A percentile compares a stretch with the other conserved stretches of the same genome.
These are phyloP conservation scores for Andrena camellia DNA, from an alignment of 2,888 invertebrate genomes.

Conservation along the genomic window DNA sequence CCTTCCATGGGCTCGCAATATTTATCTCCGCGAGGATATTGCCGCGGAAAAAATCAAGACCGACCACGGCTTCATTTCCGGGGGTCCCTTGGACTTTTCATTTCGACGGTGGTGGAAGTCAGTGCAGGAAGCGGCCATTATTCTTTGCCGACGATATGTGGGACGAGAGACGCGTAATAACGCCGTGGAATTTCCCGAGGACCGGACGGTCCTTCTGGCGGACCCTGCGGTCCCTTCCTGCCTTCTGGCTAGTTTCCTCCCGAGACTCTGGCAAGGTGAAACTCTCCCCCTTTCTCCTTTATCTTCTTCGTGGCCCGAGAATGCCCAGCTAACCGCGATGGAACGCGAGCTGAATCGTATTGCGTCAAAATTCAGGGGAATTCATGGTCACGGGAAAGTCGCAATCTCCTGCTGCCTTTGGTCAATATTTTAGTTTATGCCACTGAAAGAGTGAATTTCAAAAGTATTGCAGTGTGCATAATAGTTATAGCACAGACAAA, in stretches of 20 bases:
- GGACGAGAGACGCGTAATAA: slow-evolving; percentile 77
- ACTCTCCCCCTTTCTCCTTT: slow-evolving; percentile 25
- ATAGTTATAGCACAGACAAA: too few relatives aligned
- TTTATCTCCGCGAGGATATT: slow-evolving; percentile 43
- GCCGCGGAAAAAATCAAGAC: slow-evolving; percentile 48
- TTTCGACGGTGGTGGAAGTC: slow-evolving; percentile 72
- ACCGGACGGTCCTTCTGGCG: slow-evolving; percentile 47
- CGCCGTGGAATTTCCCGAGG: slow-evolving; percentile 70
- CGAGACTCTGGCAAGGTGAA: slow-evolving; percentile 46
- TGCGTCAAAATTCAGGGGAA: slow-evolving; percentile 54
- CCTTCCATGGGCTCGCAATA: slow-evolving; percentile 29
- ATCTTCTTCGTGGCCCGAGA: slow-evolving; percentile 44
- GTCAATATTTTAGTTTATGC: background rate
- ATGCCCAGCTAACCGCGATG: slow-evolving; percentile 40
- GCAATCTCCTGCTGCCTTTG: background rate
- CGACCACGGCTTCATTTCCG: slow-evolving; percentile 53
- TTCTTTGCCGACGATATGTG: slow-evolving; percentile 77
- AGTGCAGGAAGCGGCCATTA: slow-evolving; percentile 79
- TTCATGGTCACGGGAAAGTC: slow-evolving; percentile 33
- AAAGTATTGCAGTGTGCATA: background rate
- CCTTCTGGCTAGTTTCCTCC: slow-evolving; percentile 20
- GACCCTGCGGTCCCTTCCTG: slow-evolving; percentile 29
- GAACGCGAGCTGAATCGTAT: slow-evolving; percentile 53
- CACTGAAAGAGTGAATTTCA: background rate
- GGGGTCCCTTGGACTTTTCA: slow-evolving; percentile 73